Percentiles rank a stretch among this genome's conserved stretches.
Conservation (phyloP, 2,888 invertebrate genomes). For the Drosophila neonasuta region DNA sequence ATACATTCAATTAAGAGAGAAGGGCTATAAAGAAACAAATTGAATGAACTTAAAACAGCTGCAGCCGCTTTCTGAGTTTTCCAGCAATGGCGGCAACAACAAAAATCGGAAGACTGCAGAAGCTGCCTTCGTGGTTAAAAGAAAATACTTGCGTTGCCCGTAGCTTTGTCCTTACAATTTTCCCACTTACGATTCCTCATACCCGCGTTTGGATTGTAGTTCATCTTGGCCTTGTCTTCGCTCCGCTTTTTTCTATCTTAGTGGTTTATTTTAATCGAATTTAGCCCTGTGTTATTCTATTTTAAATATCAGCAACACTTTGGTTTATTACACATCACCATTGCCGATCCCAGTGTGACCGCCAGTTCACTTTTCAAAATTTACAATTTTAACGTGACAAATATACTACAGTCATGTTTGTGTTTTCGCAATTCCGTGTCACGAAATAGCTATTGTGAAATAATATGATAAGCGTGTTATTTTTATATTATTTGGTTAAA, state of each 20-base stretch:
- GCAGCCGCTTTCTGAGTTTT: conserved; percentile 32
- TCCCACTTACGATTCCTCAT: conserved; percentile 82
- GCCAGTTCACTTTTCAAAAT: neutral
- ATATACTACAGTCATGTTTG: neutral
- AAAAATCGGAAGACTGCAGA: conserved; percentile 11
- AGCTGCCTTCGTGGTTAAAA: conserved; percentile 39
- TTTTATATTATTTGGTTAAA: too few species aligned
- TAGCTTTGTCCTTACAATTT: conserved; percentile 80
- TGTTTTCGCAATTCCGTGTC: neutral
- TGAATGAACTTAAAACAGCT: conserved; percentile 28
- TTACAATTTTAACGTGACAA: neutral
- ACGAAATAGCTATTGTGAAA: neutral
- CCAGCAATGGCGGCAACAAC: conserved; percentile 30
- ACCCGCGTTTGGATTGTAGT: conserved; percentile 81
- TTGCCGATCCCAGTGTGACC: conserved; percentile 23
- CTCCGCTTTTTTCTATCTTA: conserved; percentile 4
- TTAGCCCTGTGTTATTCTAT: conserved; percentile 18
- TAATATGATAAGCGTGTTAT: neutral
- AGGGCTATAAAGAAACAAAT: conserved; percentile 26
- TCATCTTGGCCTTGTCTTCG: conserved; percentile 62
- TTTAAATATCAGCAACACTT: conserved; percentile 51
- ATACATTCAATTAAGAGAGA: conserved; percentile 15
- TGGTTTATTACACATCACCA: conserved; percentile 67
- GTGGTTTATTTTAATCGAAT: conserved; percentile 2
- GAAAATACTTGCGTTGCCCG: conserved; percentile 74